A percentile compares a stretch with the other conserved stretches of the same genome.
Evolutionary conservation across 2,113 vertebrate genomes (phyloP).

Genomic region (Protomyctophum bolini): DNA sequence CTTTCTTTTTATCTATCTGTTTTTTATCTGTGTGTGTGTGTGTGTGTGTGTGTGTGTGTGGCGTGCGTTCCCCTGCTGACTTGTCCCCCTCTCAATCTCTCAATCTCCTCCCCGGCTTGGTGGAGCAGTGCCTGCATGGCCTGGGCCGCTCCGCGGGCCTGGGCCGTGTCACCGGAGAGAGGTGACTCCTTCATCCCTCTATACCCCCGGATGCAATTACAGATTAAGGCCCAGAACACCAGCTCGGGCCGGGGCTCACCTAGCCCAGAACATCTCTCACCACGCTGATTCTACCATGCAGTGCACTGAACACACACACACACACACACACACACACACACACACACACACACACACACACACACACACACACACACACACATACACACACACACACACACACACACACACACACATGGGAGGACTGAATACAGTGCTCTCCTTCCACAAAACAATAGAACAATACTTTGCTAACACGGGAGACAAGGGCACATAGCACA

Average conservation of each 20-base stretch:
- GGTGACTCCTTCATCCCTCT: conserved; percentile 29
- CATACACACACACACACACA: too few relatives aligned
- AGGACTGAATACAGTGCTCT: not conserved
- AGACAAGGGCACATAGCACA: too few relatives aligned
- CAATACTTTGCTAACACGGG: too few relatives aligned
- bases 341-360: too few relatives aligned
- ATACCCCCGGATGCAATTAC: conserved; percentile 56
- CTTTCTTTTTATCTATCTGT: conserved; percentile 42
- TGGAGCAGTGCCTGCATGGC: conserved; percentile 25
- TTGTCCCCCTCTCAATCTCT: conserved; percentile 56
- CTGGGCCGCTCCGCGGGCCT: conserved; percentile 16
- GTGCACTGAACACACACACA: too few relatives aligned
- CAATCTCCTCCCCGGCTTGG: conserved; percentile 51
- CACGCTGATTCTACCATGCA: not conserved
- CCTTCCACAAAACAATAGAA: too few relatives aligned
- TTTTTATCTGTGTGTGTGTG: conserved; percentile 46
- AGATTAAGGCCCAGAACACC: conserved; percentile 64
- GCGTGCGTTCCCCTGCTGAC: too few relatives aligned
- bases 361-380: too few relatives aligned
- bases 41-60: too few relatives aligned
- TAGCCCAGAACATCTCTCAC: conserved; percentile 24
- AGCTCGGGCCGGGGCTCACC: conserved; percentile 39
- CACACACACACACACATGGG: not conserved
- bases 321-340: too few relatives aligned
- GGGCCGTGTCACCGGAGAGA: conserved; percentile 18